A percentile compares a stretch with the other conserved stretches of the same genome.
phyloP scores from a whole-genome alignment of 2,888 invertebrate species.

The Drosophila paramelanica region DNA sequence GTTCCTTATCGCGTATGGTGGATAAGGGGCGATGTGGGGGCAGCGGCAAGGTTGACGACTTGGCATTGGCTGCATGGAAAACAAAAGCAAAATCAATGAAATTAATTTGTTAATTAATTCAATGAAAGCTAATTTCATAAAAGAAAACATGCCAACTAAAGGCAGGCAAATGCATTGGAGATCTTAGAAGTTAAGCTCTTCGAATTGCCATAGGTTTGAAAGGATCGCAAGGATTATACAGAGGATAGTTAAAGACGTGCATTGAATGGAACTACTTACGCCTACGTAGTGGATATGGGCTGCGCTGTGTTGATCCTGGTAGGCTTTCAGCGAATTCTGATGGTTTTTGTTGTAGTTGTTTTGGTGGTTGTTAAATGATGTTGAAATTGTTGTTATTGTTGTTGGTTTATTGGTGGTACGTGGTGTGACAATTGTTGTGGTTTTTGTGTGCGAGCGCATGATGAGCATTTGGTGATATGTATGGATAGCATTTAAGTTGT shows the following conservation, averaged over 20 bases:
- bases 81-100: not conserved
- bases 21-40: conserved; percentile 89
- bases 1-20: conserved; percentile 86
- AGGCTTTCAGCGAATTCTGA: conserved; percentile 94
- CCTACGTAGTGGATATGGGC: conserved; percentile 93
- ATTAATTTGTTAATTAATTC: not conserved
- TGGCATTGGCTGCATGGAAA: conserved; percentile 87
- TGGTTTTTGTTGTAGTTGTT: conserved; percentile 60
- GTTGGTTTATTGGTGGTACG: conserved; percentile 33
- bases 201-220: conserved; percentile 3
- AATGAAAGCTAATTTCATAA: conserved; percentile 18
- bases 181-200: conserved; percentile 21
- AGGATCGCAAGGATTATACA: conserved; percentile 6
- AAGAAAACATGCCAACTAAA: conserved; percentile 27
- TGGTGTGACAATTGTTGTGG: conserved; percentile 37
- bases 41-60: conserved; percentile 93
- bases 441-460: conserved; percentile 50
- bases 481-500: conserved; percentile 67
- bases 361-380: conserved; percentile 32
- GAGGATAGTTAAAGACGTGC: conserved; percentile 52
- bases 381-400: conserved; percentile 35
- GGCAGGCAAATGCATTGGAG: conserved; percentile 28
- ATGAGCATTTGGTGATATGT: conserved; percentile 54
- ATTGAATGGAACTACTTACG: conserved; percentile 88
- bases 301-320: conserved; percentile 93